Base-by-base conservation (phyloP, 2,797 vertebrate genomes). In the Falco naumanni region DNA sequence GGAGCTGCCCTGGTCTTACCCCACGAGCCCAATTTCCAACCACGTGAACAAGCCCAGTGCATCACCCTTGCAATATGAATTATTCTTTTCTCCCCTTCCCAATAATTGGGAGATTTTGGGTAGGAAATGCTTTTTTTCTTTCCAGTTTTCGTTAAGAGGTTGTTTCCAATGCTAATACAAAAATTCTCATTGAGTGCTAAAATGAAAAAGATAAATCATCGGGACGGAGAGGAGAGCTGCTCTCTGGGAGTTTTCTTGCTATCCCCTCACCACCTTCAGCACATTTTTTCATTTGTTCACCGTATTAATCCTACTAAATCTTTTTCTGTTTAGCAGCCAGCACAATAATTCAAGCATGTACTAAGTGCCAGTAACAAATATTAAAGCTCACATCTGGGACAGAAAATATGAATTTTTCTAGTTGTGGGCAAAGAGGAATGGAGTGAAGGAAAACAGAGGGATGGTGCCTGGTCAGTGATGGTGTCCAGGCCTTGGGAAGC, bases 381-480 rank as follows among this genome's bases (percentile, higher is more conserved):
- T 83, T 63, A 63, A 65, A 77, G 48, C 56, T 75, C 84, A 59
- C 48, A 48, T 13, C 31, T 66, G 65, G 45, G 70, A 57, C 54
- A 51, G 83, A 48, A 90, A 87, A 87, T 63, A 47, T 14, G 20
- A 17, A 22, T 87, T 79, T 91, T 78, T 74, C 60, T 61, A 18
- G 47, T 78, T 47, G 66, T 18, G 57, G 66, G 66, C 29, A 22
- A 45, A 78, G 33, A 78, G 33, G 11, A 81, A 43, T 6, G 28
- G 51, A 76, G 26, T 18, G 47, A 54, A 86, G 39, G 51, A 47
- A 84, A 45, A 47, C n/a, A 77, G 59, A 71, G 51, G 41, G 57
- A 43, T 0, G 2, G 37, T 0, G 1, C 31, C 43, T 37, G 71
- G 26, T 48, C 0, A 1, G 31, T 50, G 43, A 20, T 1, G 4